Evolutionary conservation across 2,113 vertebrate species (phyloP).

Genomic region (Cyanistes caeruleus): DNA sequence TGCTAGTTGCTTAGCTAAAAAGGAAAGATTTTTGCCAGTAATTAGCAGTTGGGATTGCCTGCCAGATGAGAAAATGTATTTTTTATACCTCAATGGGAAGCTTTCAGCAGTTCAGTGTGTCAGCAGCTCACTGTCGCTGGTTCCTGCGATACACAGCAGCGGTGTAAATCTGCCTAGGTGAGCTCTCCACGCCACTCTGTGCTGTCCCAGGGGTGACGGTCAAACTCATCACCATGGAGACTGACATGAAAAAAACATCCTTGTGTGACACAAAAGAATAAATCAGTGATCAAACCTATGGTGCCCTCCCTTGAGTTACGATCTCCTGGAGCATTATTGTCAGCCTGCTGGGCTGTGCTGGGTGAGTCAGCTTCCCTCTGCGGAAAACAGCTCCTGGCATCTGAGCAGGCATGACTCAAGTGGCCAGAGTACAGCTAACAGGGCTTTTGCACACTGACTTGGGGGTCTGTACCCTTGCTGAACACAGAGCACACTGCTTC

Average conservation of each 20-base stretch:
- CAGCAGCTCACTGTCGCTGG: neutral
- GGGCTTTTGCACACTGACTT: neutral
- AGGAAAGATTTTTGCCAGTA: neutral
- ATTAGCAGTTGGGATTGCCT: neutral
- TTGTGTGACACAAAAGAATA: constrained; percentile 35
- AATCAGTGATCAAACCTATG: neutral
- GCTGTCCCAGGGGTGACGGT: neutral
- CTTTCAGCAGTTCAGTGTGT: neutral
- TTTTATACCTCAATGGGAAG: neutral
- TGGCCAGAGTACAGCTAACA: neutral
- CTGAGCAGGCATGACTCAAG: neutral
- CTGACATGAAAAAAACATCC: neutral
- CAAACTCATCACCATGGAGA: constrained; percentile 60
- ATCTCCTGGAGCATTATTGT: neutral
- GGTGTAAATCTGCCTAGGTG: constrained; percentile 10
- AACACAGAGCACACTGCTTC: constrained; percentile 18
- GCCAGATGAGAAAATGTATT: neutral
- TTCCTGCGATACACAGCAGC: neutral
- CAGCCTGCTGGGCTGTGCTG: neutral
- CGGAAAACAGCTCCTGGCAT: neutral
- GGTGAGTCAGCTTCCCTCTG: neutral
- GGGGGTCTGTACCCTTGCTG: constrained; percentile 19
- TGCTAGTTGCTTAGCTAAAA: neutral
- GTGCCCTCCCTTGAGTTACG: neutral
- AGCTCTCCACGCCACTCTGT: neutral